Base-by-base conservation (phyloP, 2,797 vertebrate species). In the Microctenopoma steveboyesi region DNA sequence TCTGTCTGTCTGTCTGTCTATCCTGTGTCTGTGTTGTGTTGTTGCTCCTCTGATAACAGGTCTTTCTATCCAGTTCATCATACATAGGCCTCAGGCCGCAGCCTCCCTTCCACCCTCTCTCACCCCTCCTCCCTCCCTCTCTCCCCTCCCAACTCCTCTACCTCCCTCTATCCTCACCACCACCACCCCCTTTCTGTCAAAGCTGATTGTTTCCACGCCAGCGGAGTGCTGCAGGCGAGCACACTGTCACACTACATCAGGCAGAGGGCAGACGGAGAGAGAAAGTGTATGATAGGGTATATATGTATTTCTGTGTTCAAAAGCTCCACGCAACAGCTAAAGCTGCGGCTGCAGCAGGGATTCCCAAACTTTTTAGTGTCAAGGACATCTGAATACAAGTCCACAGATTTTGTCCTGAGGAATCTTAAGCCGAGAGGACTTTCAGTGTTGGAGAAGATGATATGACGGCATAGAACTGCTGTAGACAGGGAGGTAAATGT, bases 141-240 rank as follows among this genome's bases (percentile, higher is more conserved):
- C 55, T 60, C 16, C 33, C 57, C 35, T 64, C 64, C 63, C 48
- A 47, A 15, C 78, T 63, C 82, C 79, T 65, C 79, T 71, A 50
- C 64, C 75, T 78, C 78, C 73, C 71, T 56, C 64, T 27, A 48
- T 30, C 68, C n/a, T 12, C 15, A 12, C 80, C 75, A 25, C 80
- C 78, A 74, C 89, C 85, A 85, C 91, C 91, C 92, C 88, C 88
- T 90, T 90, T 86, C 92, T 94, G 93, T 95, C 94, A 93, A 84
- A 92, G 91, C 88, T 88, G 92, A 93, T 95, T 93, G 92, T 93
- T 94, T 94, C 93, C 93, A 92, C 89, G 84, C 92, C 92, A 93
- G 86, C 91, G 88, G 88, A 94, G 87, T 79, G 92, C 93, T 93
- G 87, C 76, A 60, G 93, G 93, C 92, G 69, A 87, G 77, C 85